These are phyloP conservation scores for Ooceraea biroi DNA, from an alignment of 1,140 invertebrate species.

Conservation along the genomic window DNA sequence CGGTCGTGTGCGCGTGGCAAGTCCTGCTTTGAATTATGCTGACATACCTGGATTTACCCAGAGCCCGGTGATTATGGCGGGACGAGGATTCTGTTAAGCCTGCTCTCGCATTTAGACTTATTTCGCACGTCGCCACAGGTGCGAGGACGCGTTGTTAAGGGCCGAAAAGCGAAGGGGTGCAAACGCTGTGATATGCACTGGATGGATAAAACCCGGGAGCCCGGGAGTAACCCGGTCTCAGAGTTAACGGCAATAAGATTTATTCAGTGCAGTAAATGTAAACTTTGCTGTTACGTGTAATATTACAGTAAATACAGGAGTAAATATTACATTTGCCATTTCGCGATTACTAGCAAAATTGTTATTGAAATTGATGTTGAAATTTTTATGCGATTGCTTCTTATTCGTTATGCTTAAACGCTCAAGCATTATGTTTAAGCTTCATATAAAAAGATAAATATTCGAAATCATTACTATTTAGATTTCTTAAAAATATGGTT, in stretches of 20 bases:
- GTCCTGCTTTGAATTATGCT: slow-evolving; percentile 56
- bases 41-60: slow-evolving; percentile 60
- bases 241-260: background rate
- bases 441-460: slow-evolving; percentile 36
- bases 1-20: slow-evolving; percentile 27
- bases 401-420: too few species aligned
- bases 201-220: background rate
- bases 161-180: background rate
- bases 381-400: background rate
- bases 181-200: background rate
- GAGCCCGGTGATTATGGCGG: slow-evolving; percentile 50
- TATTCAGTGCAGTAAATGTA: background rate
- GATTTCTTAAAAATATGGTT: background rate
- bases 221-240: background rate
- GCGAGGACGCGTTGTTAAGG: background rate
- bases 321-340: background rate
- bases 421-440: background rate
- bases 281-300: too few species aligned
- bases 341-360: background rate
- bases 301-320: too few species aligned
- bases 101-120: slow-evolving; percentile 46
- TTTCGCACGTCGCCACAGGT: slow-evolving; percentile 46
- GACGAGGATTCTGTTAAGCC: slow-evolving; percentile 26
- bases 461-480: background rate
- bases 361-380: background rate